These are phyloP conservation scores for Ips nitidus DNA, from an alignment of 1,140 invertebrate genomes.

Conservation along the genomic window DNA sequence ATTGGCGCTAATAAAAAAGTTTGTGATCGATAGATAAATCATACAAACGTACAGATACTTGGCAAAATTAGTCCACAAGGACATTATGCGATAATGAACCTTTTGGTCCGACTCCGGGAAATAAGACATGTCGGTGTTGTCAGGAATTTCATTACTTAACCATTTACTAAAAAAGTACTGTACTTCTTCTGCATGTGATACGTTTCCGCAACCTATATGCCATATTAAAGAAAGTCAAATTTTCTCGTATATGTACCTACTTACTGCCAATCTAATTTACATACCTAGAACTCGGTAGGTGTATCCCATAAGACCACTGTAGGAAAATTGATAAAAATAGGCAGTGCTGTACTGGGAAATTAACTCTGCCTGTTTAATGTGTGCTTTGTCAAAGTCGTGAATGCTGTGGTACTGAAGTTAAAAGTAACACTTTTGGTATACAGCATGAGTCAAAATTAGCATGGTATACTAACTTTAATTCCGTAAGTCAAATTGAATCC, in stretches of 20 bases:
- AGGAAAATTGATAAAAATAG: conserved; percentile 31
- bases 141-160: conserved; percentile 29
- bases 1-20: not conserved
- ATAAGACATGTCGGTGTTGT: conserved; percentile 31
- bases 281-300: conserved; percentile 5
- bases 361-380: conserved; percentile 28
- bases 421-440: not conserved
- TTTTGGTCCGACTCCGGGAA: conserved; percentile 26
- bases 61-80: conserved; percentile 29
- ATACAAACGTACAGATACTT: conserved; percentile 29
- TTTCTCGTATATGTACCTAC: not conserved
- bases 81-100: conserved; percentile 24
- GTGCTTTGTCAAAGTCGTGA: conserved; percentile 30
- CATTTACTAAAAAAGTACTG: conserved; percentile 34
- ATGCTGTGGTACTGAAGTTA: conserved; percentile 27
- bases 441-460: too few relatives aligned
- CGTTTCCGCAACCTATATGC: conserved; percentile 23
- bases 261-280: not conserved
- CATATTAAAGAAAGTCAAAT: not conserved
- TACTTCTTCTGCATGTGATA: conserved; percentile 28
- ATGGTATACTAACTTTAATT: conserved; percentile 10
- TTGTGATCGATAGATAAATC: not conserved
- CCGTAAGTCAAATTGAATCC: conserved; percentile 17
- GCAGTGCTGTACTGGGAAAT: conserved; percentile 15
- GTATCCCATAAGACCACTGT: conserved; percentile 27